Conservation (phyloP, 2,797 vertebrate species). For the Anguilla marmorata region DNA sequence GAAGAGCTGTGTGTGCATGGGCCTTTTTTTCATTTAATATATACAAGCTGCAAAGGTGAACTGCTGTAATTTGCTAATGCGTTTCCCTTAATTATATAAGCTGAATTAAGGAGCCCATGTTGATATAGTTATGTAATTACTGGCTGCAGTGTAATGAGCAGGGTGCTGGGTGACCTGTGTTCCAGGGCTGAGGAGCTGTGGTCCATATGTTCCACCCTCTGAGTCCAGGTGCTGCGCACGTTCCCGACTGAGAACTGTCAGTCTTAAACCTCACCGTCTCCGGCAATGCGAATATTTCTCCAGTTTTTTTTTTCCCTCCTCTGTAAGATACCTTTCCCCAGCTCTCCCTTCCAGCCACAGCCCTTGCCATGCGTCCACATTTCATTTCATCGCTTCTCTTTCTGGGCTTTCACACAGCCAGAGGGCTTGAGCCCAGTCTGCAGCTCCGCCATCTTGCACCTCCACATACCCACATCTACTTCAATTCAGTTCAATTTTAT, state of each 20-base stretch:
- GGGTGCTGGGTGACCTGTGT: background rate
- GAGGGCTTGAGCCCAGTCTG: background rate
- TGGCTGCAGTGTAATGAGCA: background rate
- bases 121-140: background rate
- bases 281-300: background rate
- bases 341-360: background rate
- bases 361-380: background rate
- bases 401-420: background rate
- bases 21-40: background rate
- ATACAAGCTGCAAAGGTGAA: background rate
- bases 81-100: background rate
- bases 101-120: background rate
- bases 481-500: too few species aligned
- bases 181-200: background rate
- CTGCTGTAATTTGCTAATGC: background rate
- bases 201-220: background rate
- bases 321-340: slow-evolving; percentile 2
- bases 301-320: background rate
- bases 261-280: slow-evolving; percentile 25
- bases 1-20: background rate
- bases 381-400: background rate
- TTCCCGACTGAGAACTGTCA: slow-evolving; percentile 27
- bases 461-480: background rate
- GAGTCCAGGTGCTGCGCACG: slow-evolving; percentile 21
- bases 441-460: background rate